Evolutionary conservation across 2,113 vertebrate species (phyloP).

Genomic region (Tragulus kanchil): DNA sequence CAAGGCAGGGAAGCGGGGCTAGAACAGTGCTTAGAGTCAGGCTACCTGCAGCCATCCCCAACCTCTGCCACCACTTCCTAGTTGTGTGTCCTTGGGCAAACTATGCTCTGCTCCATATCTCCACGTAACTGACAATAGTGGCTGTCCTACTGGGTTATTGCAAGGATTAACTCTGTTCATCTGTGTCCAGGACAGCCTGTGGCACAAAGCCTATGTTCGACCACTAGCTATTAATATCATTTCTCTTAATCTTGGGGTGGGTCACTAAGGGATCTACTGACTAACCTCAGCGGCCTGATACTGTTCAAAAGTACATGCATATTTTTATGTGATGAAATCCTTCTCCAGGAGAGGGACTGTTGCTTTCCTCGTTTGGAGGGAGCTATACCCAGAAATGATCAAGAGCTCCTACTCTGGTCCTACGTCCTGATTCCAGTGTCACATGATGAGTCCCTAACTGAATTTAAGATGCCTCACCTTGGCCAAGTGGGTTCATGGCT

Average conservation of each 20-base stretch:
- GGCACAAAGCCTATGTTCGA: not conserved
- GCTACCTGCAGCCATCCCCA: rapidly evolving
- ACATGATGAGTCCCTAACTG: not conserved
- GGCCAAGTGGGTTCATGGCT: not conserved
- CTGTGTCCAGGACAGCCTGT: not conserved
- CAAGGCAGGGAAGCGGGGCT: not conserved
- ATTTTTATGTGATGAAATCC: not conserved
- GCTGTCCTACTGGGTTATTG: not conserved
- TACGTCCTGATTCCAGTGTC: not conserved
- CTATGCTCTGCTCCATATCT: not conserved
- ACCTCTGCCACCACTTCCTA: not conserved
- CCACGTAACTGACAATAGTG: not conserved
- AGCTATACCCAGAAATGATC: not conserved
- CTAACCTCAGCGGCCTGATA: not conserved
- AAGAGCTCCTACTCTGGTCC: not conserved
- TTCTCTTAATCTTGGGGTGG: not conserved
- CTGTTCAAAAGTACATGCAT: not conserved
- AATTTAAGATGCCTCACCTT: not conserved
- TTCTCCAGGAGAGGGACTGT: not conserved
- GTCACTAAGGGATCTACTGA: not conserved
- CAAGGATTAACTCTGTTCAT: not conserved
- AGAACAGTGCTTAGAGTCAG: no score
- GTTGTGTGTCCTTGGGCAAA: not conserved
- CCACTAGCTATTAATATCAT: not conserved
- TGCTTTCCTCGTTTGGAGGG: not conserved